Base-by-base conservation (phyloP, 2,888 invertebrate species). In the Agrenia bidenticulata region DNA sequence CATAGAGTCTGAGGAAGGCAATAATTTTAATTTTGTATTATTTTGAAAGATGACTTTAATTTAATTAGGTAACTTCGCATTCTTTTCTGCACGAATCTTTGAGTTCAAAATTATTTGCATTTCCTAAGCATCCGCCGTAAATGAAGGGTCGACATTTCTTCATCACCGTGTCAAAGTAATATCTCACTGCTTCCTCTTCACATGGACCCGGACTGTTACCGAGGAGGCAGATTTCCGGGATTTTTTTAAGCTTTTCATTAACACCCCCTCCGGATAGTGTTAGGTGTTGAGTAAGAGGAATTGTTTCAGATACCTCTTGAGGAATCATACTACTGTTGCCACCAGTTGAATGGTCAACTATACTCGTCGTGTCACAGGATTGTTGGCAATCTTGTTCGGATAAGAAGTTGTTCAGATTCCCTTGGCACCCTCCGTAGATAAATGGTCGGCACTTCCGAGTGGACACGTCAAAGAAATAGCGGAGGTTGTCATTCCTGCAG, bases 341-440 rank as follows among this genome's bases (percentile, higher is more conserved):
- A 15, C 15, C 1, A 59, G 41, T 1, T 57, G 63, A 1, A 41
- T 27, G 23, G 24, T 61, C 45, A 45, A 23, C 11, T 39, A 27
- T 49, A 13, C 4, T 54, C 21, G 5, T n/a, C 45, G n/a, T 45
- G 15, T 45, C 21, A 57, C 72, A 72, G 7, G 66, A 39, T n/a
- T 50, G 23, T 0, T 60, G 24, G 37, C 76, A 76, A 37, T 70
- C 73, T 1, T 68, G 53, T 41, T 74, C 73, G 1, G 71, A 61
- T 4, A 64, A 42, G 51, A 74, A 76, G 57, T 76, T 76, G 41
- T 76, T 76, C 9, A 62, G 26, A 49, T 76, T 76, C n/a, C 74
- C 75, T 61, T 73, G 72, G 64, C 76, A 76, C 1, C 76, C 76
- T 17, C 74, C 74, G 59, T 65, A 76, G 63, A 76, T 76, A 51